Base-by-base conservation (phyloP, 1,140 invertebrate genomes). In the Hyphantria cunea region DNA sequence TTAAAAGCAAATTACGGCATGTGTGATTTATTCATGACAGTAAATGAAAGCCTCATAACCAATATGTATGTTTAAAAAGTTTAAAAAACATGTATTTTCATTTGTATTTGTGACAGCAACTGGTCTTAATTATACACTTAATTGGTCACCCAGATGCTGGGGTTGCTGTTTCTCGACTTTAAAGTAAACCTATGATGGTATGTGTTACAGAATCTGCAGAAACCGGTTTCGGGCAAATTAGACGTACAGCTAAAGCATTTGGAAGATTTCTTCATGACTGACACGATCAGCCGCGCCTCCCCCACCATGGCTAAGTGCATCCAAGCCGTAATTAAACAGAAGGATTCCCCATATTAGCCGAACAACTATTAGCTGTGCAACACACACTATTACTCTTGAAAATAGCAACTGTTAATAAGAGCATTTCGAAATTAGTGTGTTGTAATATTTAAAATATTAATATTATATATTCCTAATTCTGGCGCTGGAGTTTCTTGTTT, bases 261-360 rank as follows among this genome's bases (percentile, higher is more conserved):
- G 34, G 95, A 97, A 88, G 98, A 99, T 86, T 99, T 97, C 92
- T 99, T 97, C 90, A 99, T 99, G 98, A 99, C 99, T 8, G 97
- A 99, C 89, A 92, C 95, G 6, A 98, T 99, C 76, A 97, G 96
- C 60, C 93, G 98, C 82, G 97, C 98, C n/a, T 99, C 98, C 11
- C 95, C 96, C 60, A 99, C 98, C 32, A 99, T 99, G 99, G 97
- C 98, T 17, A 99, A 99, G 91, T 99, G 99, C 92, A 95, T 99
- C 47, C 95, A 97, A 79, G 97, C 98, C 39, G 96, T 96, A 7
- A 89, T 94, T 42, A 97, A 97, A 82, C 95, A 96, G 75, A 94
- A 94, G 64, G 68, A 81, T 12, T 83, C 89, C 7, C 78, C 77
- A 4, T 91, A 91, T 64, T 91, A 86, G 68, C 64, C 64, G 31